Conservation (phyloP, 2,797 vertebrate genomes). For the Eulemur rubriventer region DNA sequence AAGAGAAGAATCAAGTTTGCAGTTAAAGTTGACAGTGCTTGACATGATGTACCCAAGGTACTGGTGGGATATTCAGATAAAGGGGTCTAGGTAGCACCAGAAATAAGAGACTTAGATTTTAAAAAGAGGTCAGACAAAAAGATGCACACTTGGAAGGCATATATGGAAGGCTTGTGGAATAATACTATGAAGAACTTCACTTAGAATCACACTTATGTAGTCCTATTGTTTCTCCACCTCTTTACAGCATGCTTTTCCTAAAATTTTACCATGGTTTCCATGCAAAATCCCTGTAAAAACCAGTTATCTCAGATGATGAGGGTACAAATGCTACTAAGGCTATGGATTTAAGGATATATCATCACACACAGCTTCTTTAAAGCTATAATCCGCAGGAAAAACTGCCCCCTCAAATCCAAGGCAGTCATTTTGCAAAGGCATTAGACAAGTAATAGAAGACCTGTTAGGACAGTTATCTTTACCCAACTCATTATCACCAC, state of each 20-base stretch:
- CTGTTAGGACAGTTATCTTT: neutral
- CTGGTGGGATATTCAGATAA: neutral
- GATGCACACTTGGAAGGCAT: neutral
- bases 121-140: neutral
- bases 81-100: neutral
- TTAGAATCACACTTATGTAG: neutral
- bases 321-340: neutral
- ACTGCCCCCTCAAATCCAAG: neutral
- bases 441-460: neutral
- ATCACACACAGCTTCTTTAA: neutral
- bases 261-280: neutral
- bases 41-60: neutral
- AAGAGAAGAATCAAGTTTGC: neutral
- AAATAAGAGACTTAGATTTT: neutral
- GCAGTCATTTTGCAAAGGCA: neutral
- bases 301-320: neutral
- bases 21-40: neutral
- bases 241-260: constrained; percentile 24
- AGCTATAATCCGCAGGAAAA: neutral
- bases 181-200: neutral
- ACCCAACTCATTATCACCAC: neutral
- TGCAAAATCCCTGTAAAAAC: neutral
- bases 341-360: neutral
- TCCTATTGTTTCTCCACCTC: neutral
- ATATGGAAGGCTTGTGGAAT: neutral